Evolutionary conservation across 2,113 vertebrate genomes (phyloP), one percentile per base, ranked within the genome.

Genomic region (Nycticebus coucang): DNA sequence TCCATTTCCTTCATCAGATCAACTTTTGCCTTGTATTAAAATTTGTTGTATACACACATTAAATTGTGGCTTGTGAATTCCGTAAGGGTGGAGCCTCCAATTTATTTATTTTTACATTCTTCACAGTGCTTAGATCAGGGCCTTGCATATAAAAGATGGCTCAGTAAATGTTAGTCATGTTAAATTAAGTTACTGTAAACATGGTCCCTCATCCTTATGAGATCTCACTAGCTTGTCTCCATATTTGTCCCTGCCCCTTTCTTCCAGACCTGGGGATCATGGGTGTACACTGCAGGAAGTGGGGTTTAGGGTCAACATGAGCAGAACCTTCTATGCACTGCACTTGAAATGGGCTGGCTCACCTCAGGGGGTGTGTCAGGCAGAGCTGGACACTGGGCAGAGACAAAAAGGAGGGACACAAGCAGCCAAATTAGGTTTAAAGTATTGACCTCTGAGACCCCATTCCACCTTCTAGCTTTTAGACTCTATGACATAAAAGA

Each of bases 401-500:
- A 41, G 50, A 50, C 68, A 19, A 28, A 33, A 78, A 80, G 64
- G 17, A 59, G 57, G 37, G 21, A 60, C 50, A 53, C 22, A 28
- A 60, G 89, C 77, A 64, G 71, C 37, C 17, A 17, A 94, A 66
- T 91, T 75, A 89, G 74, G 86, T 89, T 97, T 90, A 79, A 71
- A 37, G 15, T 45, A 71, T 68, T 94, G 83, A 96, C 93, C 84
- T 92, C 84, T 41, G n/a, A 93, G 87, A 37, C 84, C 35, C 30
- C 50, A 78, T 84, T 87, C 66, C 77, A 95, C 95, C 87, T 96
- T 89, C 80, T 87, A 92, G 80, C 62, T 92, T 96, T 93, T 92
- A 89, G 66, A 88, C 72, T 53, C 62, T 26, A 2, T 45, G 64
- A 82, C 96, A 96, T 96, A 92, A 97, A 97, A 97, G 93, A 93